Evolutionary conservation across 2,888 invertebrate species (phyloP), one percentile per base, ranked within the genome.

Genomic region (Pseudoips prasinana): DNA sequence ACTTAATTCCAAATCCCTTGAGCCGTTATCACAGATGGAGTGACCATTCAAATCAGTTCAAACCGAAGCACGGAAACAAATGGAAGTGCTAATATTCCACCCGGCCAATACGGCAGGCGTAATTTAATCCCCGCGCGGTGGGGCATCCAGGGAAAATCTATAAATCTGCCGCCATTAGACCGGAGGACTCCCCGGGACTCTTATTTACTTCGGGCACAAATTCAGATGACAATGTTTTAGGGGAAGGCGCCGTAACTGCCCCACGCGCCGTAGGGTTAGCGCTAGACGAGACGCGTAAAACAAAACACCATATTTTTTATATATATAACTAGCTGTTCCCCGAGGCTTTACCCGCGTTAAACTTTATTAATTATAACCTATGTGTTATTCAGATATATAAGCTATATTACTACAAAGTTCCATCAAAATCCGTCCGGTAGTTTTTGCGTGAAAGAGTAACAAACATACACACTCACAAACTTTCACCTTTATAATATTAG

Each of bases 181-280:
- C 45, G 54, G 48, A 63, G 58, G 70, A 78, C 85, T 84, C 86
- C 86, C 86, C 83, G 69, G 84, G 84, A 87, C 82, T 87, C 86
- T 86, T 88, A 88, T 87, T 88, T 87, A 87, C 87, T 86, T 73
- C 84, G 85, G 76, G 85, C 87, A 85, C 87, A 84, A 88, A 87
- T 87, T 88, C 85, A 87, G 88, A 88, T 88, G 88, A 88, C 88
- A 88, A 88, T 88, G 88, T 88, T 88, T 86, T 87, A 83, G 87
- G 88, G 87, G 86, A 87, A 86, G 83, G 79, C 77, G 78, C 75
- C 72, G 81, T 84, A 77, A 83, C 80, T 81, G 83, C 77, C 82
- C 79, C 65, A 61, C 58, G 66, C 53, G 49, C 42, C 39, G 40
- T 70, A 86, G 86, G 87, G 86, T 59, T 85, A 79, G 11, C 36